phyloP scores from a whole-genome alignment of 2,888 invertebrate species.

The Trissonchulus sp. region DNA sequence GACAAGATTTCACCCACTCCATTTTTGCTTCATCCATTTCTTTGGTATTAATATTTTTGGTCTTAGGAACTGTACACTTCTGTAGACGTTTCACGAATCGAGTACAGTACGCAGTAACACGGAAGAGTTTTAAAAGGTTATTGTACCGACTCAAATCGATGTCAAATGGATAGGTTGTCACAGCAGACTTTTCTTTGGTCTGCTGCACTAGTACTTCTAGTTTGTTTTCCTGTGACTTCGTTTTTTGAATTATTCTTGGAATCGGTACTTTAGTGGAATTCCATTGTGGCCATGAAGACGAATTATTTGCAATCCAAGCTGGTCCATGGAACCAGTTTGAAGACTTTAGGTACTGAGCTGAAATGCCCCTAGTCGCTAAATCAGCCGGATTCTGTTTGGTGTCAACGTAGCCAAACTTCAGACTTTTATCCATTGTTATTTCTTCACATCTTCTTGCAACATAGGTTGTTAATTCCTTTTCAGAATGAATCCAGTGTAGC shows the following conservation, averaged over 20 bases:
- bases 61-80: not conserved
- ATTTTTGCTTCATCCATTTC: not conserved
- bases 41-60: not conserved
- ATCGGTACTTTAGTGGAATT: too few species aligned
- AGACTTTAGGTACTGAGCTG: not conserved
- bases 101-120: not conserved
- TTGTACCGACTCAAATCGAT: not conserved
- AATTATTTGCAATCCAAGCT: too few species aligned
- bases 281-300: too few species aligned
- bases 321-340: constrained; percentile 2
- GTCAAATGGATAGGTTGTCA: not conserved
- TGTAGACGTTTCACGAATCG: constrained; percentile 1
- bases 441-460: not conserved
- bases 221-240: too few species aligned
- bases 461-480: not conserved
- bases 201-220: too few species aligned
- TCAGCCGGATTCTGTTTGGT: too few species aligned
- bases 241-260: too few species aligned
- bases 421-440: not conserved
- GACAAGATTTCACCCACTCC: not conserved
- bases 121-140: not conserved
- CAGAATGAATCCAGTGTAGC: constrained; percentile 1
- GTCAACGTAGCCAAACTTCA: not conserved
- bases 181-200: too few species aligned
- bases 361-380: not conserved